These are phyloP conservation scores for Urosaurus nigricauda DNA, from an alignment of 2,797 vertebrate genomes.

Conservation along the genomic window DNA sequence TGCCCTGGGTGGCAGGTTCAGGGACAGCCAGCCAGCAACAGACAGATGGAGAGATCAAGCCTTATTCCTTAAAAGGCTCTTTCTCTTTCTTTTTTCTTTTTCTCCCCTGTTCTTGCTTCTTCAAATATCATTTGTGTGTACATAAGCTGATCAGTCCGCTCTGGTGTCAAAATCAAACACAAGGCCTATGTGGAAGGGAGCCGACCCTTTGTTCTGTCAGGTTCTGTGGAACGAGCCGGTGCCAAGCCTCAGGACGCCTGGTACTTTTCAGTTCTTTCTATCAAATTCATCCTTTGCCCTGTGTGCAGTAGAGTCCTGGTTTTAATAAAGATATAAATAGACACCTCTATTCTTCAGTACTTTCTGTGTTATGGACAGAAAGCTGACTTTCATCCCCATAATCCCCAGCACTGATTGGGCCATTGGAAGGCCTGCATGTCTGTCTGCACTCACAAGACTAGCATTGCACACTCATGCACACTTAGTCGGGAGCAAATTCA, in stretches of 20 bases:
- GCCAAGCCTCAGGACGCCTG: neutral
- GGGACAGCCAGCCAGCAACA: slow-evolving; percentile 29
- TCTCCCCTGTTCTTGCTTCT: slow-evolving; percentile 19
- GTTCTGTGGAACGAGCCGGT: neutral
- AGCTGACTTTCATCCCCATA: neutral
- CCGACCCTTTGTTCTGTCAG: slow-evolving; percentile 9
- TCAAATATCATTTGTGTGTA: slow-evolving; percentile 32
- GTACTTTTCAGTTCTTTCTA: neutral
- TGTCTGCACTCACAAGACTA: neutral
- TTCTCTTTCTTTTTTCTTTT: neutral
- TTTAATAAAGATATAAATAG: slow-evolving; percentile 35
- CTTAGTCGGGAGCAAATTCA: too few species aligned
- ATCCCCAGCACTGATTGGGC: neutral
- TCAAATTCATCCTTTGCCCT: neutral
- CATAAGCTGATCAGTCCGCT: neutral
- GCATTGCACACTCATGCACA: neutral
- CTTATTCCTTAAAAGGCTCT: slow-evolving; percentile 48
- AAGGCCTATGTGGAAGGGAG: neutral
- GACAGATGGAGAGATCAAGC: slow-evolving; percentile 42
- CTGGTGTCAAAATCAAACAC: slow-evolving; percentile 49
- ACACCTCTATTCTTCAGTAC: neutral
- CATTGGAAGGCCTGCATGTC: neutral
- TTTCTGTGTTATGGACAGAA: neutral
- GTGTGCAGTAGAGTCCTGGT: neutral
- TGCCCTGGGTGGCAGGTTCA: slow-evolving; percentile 45